Evolutionary conservation across 2,888 invertebrate genomes (phyloP), one percentile per base, ranked within the genome.

Genomic region (Stramonita haemastoma): DNA sequence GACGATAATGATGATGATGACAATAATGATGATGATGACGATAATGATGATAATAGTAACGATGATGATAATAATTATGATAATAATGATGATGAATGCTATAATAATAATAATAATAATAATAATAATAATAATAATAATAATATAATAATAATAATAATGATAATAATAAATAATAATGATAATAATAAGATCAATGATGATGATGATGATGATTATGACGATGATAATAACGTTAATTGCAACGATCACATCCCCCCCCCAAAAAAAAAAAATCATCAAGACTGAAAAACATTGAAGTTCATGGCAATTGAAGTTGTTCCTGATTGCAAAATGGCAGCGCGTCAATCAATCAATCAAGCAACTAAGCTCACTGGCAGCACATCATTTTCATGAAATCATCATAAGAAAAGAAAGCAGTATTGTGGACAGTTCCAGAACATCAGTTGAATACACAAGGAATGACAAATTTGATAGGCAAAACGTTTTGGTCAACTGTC

Each of bases 91-190:
- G 5, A n/a, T n/a, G n/a, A 22, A 8, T 22, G n/a, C n/a, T 8
- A 1, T 73, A 22, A 22, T 26, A 73, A 22, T 22, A 17, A 26
- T 73, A 32, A 77, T 77, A 19, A 77, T 22, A 32, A 29, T 29
- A 4, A 77, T 77, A 77, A 77, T 77, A 32, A 29, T 77, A 77
- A 77, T 77, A 77, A 29, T 77, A 77, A 77, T 77, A 19, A 77
- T 32, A 29, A 77, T 60, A 60, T 19, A 60, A 13, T 22, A 66
- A 17, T 22, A 66, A 66, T 22, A 66, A 17, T 13, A 22, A 66
- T 66, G 22, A n/a, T n/a, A 11, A 2, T 73, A n/a, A 19, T 22
- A 70, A 11, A 2, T 73, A n/a, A 2, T 46, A 8, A 73, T n/a
- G 13, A 73, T 29, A 77, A n/a, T 77, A 29, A n/a, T 77, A 77